phyloP scores from a whole-genome alignment of 2,888 invertebrate species.

The Antheraea yamamai region DNA sequence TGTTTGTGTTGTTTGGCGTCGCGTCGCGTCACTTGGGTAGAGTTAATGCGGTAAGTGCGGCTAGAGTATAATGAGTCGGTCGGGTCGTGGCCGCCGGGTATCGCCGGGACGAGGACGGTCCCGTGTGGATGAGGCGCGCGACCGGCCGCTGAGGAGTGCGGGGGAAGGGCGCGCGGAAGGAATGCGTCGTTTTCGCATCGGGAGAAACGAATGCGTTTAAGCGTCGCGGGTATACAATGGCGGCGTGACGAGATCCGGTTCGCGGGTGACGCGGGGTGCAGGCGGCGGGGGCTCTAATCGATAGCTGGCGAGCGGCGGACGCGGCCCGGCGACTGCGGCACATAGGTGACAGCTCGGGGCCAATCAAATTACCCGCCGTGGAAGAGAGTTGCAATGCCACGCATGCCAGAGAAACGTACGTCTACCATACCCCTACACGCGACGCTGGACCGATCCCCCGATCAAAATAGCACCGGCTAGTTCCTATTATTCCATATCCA shows the following conservation, averaged over 20 bases:
- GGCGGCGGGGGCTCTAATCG: slow-evolving; percentile 77
- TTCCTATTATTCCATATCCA: slow-evolving; percentile 49
- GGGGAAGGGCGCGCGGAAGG: slow-evolving; percentile 78
- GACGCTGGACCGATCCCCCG: slow-evolving; percentile 45
- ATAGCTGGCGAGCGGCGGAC: slow-evolving; percentile 79
- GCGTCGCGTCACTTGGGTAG: slow-evolving; percentile 29
- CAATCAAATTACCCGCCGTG: slow-evolving; percentile 80
- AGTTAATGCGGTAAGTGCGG: slow-evolving; percentile 59
- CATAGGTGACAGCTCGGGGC: slow-evolving; percentile 81
- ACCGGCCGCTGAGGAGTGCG: slow-evolving; percentile 59
- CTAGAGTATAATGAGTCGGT: slow-evolving; percentile 75
- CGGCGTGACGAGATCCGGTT: slow-evolving; percentile 83
- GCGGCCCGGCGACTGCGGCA: slow-evolving; percentile 77
- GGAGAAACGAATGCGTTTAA: slow-evolving; percentile 83
- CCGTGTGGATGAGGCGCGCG: slow-evolving; percentile 49
- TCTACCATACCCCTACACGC: slow-evolving; percentile 44
- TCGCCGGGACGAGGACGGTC: slow-evolving; percentile 27
- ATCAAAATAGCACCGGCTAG: slow-evolving; percentile 51
- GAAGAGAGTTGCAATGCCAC: slow-evolving; percentile 74
- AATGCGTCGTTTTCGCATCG: slow-evolving; percentile 83
- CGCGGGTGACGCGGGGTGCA: slow-evolving; percentile 74
- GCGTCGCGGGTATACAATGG: slow-evolving; percentile 82
- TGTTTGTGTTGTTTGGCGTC: not conserved
- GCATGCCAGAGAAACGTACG: slow-evolving; percentile 61
- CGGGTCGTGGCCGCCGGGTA: slow-evolving; percentile 30